phyloP scores from a whole-genome alignment of 2,797 vertebrate species.

The Remorina albescens region DNA sequence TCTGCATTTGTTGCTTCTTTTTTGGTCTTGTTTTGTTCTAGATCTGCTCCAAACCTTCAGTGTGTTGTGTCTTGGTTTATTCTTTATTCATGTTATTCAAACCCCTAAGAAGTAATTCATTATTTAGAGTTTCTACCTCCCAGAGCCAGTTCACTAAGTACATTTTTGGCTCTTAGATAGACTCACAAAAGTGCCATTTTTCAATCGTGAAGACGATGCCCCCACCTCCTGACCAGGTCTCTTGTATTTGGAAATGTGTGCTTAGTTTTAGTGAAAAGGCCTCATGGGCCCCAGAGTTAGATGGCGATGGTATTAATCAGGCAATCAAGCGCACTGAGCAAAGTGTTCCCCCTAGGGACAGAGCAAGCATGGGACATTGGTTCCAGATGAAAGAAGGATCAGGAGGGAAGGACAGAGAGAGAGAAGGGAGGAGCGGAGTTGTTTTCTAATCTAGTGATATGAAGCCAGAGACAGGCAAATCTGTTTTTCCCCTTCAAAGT shows the following conservation, averaged over 20 bases:
- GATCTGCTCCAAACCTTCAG: conserved; percentile 31
- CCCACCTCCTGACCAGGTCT: conserved; percentile 19
- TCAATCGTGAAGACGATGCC: conserved; percentile 57
- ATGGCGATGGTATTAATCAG: conserved; percentile 80
- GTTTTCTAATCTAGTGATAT: conserved; percentile 76
- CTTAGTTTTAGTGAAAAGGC: conserved; percentile 63
- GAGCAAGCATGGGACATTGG: conserved; percentile 79
- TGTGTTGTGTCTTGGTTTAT: conserved; percentile 66
- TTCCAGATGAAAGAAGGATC: conserved; percentile 82
- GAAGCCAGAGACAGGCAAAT: conserved; percentile 70
- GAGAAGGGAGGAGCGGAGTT: conserved; percentile 60
- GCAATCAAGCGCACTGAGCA: conserved; percentile 70
- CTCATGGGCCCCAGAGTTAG: conserved; percentile 71
- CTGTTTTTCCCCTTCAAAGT: conserved; percentile 63
- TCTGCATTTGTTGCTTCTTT: conserved; percentile 17
- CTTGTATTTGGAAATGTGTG: conserved; percentile 63
- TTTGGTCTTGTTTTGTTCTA: conserved; percentile 20
- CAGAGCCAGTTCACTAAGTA: conserved; percentile 80
- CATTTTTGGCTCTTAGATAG: conserved; percentile 79
- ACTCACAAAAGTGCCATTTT: conserved; percentile 67
- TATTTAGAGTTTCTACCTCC: conserved; percentile 80
- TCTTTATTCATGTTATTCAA: conserved; percentile 84
- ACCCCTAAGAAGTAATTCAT: conserved; percentile 80
- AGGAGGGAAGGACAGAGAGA: conserved; percentile 49
- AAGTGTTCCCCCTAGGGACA: conserved; percentile 78